Base-by-base conservation (phyloP, 2,797 vertebrate species). In the Poeciliopsis gracilis region DNA sequence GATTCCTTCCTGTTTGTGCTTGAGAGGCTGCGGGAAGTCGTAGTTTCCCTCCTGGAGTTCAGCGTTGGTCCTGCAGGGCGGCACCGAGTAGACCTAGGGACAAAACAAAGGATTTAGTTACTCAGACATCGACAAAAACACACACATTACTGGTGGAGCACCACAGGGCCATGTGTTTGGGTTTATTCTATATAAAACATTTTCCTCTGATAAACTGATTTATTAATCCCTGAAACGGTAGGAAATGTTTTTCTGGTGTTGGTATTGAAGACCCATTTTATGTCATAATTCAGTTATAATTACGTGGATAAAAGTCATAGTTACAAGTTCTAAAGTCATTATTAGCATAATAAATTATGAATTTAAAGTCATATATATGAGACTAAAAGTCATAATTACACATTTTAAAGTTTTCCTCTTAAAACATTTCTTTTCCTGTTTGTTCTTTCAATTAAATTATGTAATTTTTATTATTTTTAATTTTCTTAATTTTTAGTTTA, bases 21-120 rank as follows among this genome's bases (percentile, higher is more conserved):
- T 97, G 76, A 94, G 83, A 0, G 97, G 94, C 90, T 97, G 94
- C 0, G 97, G 97, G 87, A 97, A 97, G 80, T 98, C 97, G 43
- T 98, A 97, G 57, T 95, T 93, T 13, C 97, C 96, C 87, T 97
- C 97, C 84, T 96, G 94, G 74, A 87, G 90, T 71, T 84, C 81
- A 0, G 90, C 57, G 84, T 89, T 92, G 79, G 82, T 85, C 86
- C 93, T 91, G 91, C 91, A 94, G 75, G 95, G 94, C 3, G 95
- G 94, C 25, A 94, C 90, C 0, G 95, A 94, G 92, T 95, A 96
- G 6, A 96, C 88, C 95, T 96, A 0, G 53, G 0, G 70, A 87
- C 12, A 15, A 10, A 9, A 8, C 49, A 43, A 28, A 76, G 71
- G n/a, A 69, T n/a, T 79, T 61, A 61, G 20, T 53, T 55, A n/a